Evolutionary conservation across 2,797 vertebrate genomes (phyloP).

Genomic region (Choloepus didactylus): DNA sequence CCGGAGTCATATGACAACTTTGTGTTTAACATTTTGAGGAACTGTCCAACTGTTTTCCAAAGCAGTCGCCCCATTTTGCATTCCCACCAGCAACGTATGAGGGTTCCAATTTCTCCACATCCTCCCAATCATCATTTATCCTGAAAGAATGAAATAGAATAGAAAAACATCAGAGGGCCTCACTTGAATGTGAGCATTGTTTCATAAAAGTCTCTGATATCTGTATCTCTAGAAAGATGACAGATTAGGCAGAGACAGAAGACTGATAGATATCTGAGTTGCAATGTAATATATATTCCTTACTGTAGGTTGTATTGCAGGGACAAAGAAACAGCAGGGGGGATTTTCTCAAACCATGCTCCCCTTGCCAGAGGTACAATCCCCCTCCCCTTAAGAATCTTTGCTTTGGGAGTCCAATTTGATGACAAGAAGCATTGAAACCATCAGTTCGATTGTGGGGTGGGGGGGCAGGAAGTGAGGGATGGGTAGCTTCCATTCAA

Average conservation of each 20-base stretch:
- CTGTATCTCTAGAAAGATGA: not conserved
- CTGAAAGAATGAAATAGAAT: slow-evolving; percentile 10
- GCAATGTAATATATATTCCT: not conserved
- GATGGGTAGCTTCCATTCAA: not conserved
- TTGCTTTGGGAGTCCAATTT: not conserved
- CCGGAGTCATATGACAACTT: not conserved
- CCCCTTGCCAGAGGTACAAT: not conserved
- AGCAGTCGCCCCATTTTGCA: not conserved
- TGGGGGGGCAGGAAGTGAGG: not conserved
- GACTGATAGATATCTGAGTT: not conserved
- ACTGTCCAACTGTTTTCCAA: not conserved
- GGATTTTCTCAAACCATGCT: not conserved
- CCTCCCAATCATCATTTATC: not conserved
- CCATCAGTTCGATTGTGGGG: not conserved
- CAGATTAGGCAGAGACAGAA: too few relatives aligned
- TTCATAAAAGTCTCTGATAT: not conserved
- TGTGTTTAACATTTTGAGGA: not conserved
- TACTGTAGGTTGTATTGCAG: not conserved
- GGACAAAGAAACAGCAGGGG: not conserved
- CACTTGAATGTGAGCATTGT: not conserved
- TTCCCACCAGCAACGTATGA: not conserved
- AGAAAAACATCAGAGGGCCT: not conserved
- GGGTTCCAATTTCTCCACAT: not conserved
- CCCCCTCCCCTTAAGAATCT: not conserved
- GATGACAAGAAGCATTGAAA: not conserved